These are phyloP conservation scores for Gnathonemus echidnorhynchus DNA, from an alignment of 2,113 vertebrate species.

Conservation along the genomic window DNA sequence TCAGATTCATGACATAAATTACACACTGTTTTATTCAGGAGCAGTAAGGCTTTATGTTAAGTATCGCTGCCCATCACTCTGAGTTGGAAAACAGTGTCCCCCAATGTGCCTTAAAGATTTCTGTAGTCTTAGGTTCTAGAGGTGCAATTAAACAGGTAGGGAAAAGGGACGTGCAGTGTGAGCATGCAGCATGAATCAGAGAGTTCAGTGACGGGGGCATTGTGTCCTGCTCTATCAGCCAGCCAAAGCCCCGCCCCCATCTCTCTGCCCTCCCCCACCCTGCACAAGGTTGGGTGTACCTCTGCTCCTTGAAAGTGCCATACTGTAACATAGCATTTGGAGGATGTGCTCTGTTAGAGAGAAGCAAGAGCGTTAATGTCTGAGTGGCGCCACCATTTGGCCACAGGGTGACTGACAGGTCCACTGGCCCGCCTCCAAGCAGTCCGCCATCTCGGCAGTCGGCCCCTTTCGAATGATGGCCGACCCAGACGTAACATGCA, in stretches of 20 bases:
- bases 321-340: background rate
- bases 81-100: slow-evolving; percentile 44
- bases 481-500: background rate
- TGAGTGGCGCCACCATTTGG: background rate
- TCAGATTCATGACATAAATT: slow-evolving; percentile 52
- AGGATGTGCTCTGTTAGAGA: background rate
- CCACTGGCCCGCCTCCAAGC: background rate
- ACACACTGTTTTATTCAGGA: slow-evolving; percentile 44
- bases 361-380: background rate
- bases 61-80: slow-evolving; percentile 45
- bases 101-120: slow-evolving; percentile 36
- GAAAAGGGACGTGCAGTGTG: background rate
- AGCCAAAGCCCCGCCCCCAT: background rate
- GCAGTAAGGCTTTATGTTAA: slow-evolving; percentile 41
- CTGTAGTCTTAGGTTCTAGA: slow-evolving; percentile 6
- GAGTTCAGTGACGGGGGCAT: background rate
- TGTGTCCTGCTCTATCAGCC: background rate
- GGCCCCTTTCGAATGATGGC: background rate
- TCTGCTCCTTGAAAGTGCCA: background rate
- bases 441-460: background rate
- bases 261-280: background rate
- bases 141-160: background rate
- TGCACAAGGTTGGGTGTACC: background rate
- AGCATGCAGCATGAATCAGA: background rate
- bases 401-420: background rate